A percentile compares a stretch with the other conserved stretches of the same genome.
phyloP scores from a whole-genome alignment of 1,140 invertebrate genomes.

The Papilio polyxenes region DNA sequence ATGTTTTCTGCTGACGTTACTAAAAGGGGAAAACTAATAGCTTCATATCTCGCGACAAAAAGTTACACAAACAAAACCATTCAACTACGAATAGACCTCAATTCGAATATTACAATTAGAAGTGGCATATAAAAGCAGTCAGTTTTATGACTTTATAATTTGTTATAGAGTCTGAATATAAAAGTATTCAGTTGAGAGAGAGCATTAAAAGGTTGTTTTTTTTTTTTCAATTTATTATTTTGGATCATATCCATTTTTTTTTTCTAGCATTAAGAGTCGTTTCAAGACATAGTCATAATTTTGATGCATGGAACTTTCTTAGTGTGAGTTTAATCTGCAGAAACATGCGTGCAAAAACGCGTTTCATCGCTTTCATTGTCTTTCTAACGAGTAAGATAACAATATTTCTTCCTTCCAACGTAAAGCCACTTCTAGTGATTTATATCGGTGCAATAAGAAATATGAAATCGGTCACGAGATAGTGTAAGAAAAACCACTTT shows the following conservation, averaged over 20 bases:
- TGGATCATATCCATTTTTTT: too few species aligned
- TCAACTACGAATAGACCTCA: conserved; percentile 33
- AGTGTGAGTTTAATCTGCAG: too few species aligned
- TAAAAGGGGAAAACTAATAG: conserved; percentile 47
- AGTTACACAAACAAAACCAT: conserved; percentile 54
- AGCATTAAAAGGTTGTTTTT: too few species aligned
- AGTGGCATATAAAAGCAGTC: background rate
- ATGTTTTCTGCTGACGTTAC: conserved; percentile 41
- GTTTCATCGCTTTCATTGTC: background rate
- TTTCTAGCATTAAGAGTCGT: too few species aligned
- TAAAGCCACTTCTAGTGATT: conserved; percentile 1
- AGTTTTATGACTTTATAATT: background rate
- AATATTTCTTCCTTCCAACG: background rate
- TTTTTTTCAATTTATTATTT: too few species aligned
- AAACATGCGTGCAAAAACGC: too few species aligned
- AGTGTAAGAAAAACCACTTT: background rate
- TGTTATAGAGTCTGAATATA: background rate
- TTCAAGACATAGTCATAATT: too few species aligned
- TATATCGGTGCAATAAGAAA: conserved; percentile 4
- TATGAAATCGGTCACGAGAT: conserved; percentile 10
- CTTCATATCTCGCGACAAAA: conserved; percentile 48
- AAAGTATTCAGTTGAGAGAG: background rate
- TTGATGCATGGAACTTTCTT: too few species aligned
- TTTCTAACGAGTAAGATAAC: background rate
- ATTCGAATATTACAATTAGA: conserved; percentile 14